These are phyloP conservation scores for Chelon labrosus DNA, from an alignment of 2,797 vertebrate genomes.

Conservation along the genomic window DNA sequence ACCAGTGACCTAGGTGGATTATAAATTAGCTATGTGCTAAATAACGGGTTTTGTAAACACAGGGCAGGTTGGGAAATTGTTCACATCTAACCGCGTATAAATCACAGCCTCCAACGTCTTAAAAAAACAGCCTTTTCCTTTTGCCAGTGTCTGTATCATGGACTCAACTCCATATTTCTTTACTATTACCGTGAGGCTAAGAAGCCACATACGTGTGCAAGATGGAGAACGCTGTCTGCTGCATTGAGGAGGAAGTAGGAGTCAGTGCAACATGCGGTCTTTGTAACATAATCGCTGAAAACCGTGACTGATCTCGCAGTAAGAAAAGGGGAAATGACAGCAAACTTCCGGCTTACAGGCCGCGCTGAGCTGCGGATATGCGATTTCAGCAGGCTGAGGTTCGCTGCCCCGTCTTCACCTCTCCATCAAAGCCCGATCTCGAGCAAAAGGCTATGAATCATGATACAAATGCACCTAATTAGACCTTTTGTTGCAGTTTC, in stretches of 20 bases:
- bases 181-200: constrained; percentile 31
- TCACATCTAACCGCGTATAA: constrained; percentile 33
- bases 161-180: not conserved
- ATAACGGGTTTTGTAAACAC: constrained; percentile 54
- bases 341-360: constrained; percentile 69
- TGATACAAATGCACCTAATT: constrained; percentile 59
- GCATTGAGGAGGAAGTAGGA: constrained; percentile 28
- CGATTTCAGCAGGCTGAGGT: constrained; percentile 70
- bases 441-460: constrained; percentile 52
- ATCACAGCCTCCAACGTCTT: constrained; percentile 31
- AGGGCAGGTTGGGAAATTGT: constrained; percentile 35
- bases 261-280: constrained; percentile 36
- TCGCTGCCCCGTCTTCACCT: constrained; percentile 45
- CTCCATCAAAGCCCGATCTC: constrained; percentile 49
- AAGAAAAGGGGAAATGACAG: constrained; percentile 56
- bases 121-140: constrained; percentile 4
- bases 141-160: not conserved
- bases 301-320: constrained; percentile 74
- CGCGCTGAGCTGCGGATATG: constrained; percentile 68
- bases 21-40: constrained; percentile 53
- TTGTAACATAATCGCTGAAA: constrained; percentile 70
- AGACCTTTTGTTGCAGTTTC: constrained; percentile 41
- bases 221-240: constrained; percentile 21
- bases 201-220: constrained; percentile 43
- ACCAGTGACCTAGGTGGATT: constrained; percentile 48